Evolutionary conservation across 1,140 invertebrate genomes (phyloP), one percentile per base, ranked within the genome.

Genomic region (Drosophila bocqueti): DNA sequence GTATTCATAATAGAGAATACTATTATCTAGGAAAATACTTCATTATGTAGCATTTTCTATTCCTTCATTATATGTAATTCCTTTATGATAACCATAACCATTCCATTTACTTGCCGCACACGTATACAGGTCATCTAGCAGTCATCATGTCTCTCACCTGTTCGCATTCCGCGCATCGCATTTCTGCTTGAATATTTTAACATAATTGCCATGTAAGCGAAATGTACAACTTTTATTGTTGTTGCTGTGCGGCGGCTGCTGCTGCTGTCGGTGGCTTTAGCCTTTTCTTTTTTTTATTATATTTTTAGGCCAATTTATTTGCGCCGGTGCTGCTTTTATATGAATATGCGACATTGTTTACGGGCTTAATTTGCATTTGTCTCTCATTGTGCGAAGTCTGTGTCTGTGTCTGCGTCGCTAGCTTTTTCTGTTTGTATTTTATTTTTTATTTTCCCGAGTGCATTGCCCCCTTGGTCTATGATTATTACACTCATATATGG

Each of bases 241-340:
- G 63, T 57, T 60, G 62, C 38, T 43, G 47, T 55, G 47, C 38
- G 47, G 42, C 60, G 61, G 18, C 49, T 68, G 68, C 47, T 57
- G 18, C 11, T 26, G 47, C 49, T 62, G 42, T 46, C 24, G 43
- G 26, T 47, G 34, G 63, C 29, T 18, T 49, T 69, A 11, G 67
- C 21, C 64, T 40, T 73, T 71, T 64, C 24, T 54, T 34, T 15
- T 52, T 57, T 26, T 26, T 57, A 57, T 57, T 69, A 57, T 57
- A 71, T 78, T 78, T 69, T 78, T 79, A 79, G 65, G 76, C 76
- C 75, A 79, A 78, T 78, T 78, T 78, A 76, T 76, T 78, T 73
- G 71, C 43, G 46, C 38, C 68, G 71, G 40, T 43, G 50, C 54
- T 40, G 52, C 38, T 57, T 46, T 40, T 66, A 69, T 61, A 62